Percentiles rank a stretch among this genome's conserved stretches.
Conservation (phyloP, 1,140 invertebrate species). For the Branchinecta lynchi region DNA sequence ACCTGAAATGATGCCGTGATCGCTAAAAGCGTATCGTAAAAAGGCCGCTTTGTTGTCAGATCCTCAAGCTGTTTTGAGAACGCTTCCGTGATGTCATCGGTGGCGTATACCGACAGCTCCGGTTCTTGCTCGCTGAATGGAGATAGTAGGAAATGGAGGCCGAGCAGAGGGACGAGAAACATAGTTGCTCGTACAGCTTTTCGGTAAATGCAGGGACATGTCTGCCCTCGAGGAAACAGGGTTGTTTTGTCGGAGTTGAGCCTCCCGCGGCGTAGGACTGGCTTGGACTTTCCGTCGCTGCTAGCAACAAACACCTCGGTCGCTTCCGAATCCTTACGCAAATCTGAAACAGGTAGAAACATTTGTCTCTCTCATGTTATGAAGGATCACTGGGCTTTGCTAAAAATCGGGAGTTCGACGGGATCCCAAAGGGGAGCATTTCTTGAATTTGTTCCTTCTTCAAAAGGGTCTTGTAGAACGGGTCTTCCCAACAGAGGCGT, state of each 20-base stretch:
- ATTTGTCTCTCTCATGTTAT: no score
- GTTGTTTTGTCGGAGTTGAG: neutral
- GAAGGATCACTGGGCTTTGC: no score
- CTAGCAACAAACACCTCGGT: no score
- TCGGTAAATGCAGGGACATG: neutral
- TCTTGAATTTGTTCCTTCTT: no score
- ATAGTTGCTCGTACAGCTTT: slow-evolving; percentile 36
- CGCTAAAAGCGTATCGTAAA: slow-evolving; percentile 3
- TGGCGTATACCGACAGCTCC: neutral
- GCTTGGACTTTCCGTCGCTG: no score
- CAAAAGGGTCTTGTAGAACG: no score
- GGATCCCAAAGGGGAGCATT: no score
- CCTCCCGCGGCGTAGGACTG: neutral
- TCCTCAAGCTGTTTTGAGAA: neutral
- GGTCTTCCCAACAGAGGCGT: no score
- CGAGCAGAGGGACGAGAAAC: slow-evolving; percentile 41
- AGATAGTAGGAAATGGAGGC: slow-evolving; percentile 32
- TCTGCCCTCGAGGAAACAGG: neutral
- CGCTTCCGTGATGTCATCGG: neutral
- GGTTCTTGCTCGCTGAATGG: slow-evolving; percentile 6
- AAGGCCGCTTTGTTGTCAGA: neutral
- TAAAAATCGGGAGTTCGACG: no score
- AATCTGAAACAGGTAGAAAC: no score
- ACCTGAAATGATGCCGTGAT: neutral
- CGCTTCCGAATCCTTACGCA: no score